Base-by-base conservation (phyloP, 1,140 invertebrate genomes). In the Pararge aegeria region DNA sequence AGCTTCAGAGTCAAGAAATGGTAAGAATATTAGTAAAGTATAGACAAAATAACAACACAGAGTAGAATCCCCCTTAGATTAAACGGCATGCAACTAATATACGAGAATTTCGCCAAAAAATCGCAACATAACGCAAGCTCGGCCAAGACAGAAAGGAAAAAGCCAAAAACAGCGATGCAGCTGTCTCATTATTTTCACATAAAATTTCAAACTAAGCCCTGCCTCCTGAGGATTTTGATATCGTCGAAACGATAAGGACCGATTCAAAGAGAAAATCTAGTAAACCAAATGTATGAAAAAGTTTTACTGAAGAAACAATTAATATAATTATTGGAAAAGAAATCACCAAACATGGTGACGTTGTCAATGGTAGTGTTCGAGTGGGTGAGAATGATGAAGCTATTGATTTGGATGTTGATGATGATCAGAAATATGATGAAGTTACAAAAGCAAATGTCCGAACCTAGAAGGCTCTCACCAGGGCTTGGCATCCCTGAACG, bases 401-500 rank as follows among this genome's bases (percentile, higher is more conserved):
- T 63, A 63, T 63, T 68, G 52, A 53, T 57, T 64, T 56, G 42
- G 50, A 64, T 57, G 38, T 68, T 71, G 65, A 69, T 57, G 61
- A 75, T 78, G 73, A 73, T 80, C 64, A 72, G 64, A 76, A 70
- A 78, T 65, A 76, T 76, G 76, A 79, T 73, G 68, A 79, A 80
- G 71, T 78, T 79, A 83, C 79, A 83, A 72, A 87, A 87, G 81
- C 77, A 85, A 89, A 83, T 87, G 64, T 87, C 70, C 84, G 87
- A 89, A 89, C 87, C 87, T 89, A 89, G 75, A 85, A 80, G 83
- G 84, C 81, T 87, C 90, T 91, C 89, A 91, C 90, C 90, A 91
- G 87, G 90, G 90, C 81, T 89, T 90, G 69, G 89, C 87, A 88
- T 91, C 88, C 87, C 87, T 87, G 87, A 84, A 88, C 85, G 88